Evolutionary conservation across 1,140 invertebrate genomes (phyloP), one percentile per base, ranked within the genome.

Genomic region (Anoplolepis gracilipes): DNA sequence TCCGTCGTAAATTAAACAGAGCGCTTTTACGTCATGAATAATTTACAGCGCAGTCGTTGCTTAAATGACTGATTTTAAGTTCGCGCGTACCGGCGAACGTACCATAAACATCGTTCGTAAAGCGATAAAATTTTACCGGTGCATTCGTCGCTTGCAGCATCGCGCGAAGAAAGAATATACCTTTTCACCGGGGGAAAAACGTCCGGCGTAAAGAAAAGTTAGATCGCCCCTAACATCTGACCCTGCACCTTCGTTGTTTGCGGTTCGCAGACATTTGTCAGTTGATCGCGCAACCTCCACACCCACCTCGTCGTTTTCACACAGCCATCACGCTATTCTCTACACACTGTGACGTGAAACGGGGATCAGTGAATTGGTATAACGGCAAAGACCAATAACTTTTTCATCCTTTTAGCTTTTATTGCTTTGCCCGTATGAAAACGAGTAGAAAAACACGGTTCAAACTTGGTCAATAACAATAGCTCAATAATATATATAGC

Each of bases 231-330:
- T 75, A 57, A 82, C 76, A 87, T 53, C 69, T 67, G 42, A 78
- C 55, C 81, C 82, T 72, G 33, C 13, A 64, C 55, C 64, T 49
- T 28, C 36, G 67, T 16, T 36, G 75, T 67, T 76, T 77, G 88
- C 84, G 84, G 88, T 62, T 62, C 39, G 33, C 22, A 19, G 73
- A 87, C 85, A 88, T 89, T 89, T 87, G 78, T 90, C 87, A 88
- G 78, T 42, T 79, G 61, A 89, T 88, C 84, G 77, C 77, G 53
- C 49, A 28, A 30, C 11, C 22, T 76, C 57, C 67, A 11, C 36
- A 62, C 25, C 39, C 42, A 46, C 64, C 53, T 33, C 36, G 53
- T 61, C 67, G 78, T 72, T 82, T 61, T 59, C 53, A 33, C 53
- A 57, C 53, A n/a, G 25, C 7, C 19, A n/a, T 33, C 62, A 46